phyloP scores from a whole-genome alignment of 2,888 invertebrate genomes.

The Noctua janthina region DNA sequence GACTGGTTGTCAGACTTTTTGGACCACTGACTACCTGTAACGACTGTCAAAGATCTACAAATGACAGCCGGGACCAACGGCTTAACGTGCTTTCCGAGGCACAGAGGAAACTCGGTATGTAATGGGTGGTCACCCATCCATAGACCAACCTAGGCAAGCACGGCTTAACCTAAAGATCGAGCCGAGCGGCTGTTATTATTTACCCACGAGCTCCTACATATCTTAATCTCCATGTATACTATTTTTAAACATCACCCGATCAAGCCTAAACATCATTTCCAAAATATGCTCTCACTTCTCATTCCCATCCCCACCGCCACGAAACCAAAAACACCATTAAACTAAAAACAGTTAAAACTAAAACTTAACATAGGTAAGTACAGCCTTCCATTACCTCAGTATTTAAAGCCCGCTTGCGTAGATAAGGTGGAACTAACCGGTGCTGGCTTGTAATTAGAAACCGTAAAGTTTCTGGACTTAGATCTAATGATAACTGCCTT shows the following conservation, averaged over 20 bases:
- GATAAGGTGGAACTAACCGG: conserved; percentile 63
- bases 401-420: conserved; percentile 61
- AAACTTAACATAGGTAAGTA: conserved; percentile 38
- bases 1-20: no score
- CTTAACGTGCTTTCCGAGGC: no score
- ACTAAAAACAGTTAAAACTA: conserved; percentile 51
- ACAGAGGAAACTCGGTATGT: no score
- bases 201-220: no score
- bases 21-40: no score
- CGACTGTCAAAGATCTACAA: no score
- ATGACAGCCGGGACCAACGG: no score
- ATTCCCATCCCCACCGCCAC: background rate
- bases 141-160: no score
- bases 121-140: no score
- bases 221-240: background rate
- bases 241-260: background rate
- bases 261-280: background rate
- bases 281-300: background rate
- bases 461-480: conserved; percentile 66
- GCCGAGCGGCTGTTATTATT: no score
- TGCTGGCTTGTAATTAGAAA: conserved; percentile 64
- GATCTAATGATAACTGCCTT: conserved; percentile 63
- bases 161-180: no score
- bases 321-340: conserved; percentile 41
- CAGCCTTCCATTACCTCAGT: conserved; percentile 57